These are phyloP conservation scores for Nesoenas mayeri DNA, from an alignment of 2,113 vertebrate species.

Conservation along the genomic window DNA sequence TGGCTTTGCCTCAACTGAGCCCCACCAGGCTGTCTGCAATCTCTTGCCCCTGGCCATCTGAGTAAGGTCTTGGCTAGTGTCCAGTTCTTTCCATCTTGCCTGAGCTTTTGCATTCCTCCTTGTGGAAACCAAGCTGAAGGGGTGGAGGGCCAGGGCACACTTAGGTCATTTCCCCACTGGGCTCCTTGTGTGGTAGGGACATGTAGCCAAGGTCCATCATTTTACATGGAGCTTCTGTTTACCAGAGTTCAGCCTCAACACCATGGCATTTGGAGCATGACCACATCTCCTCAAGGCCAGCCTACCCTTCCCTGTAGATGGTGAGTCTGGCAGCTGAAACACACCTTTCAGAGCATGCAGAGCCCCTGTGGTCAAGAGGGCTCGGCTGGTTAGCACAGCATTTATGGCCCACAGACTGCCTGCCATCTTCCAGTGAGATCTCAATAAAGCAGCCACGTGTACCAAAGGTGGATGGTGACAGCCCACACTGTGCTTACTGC, in stretches of 20 bases:
- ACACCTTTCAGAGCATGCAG: background rate
- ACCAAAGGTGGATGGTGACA: background rate
- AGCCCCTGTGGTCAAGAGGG: background rate
- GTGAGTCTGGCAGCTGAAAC: background rate
- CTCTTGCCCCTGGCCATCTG: background rate
- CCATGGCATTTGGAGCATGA: background rate
- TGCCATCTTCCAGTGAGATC: background rate
- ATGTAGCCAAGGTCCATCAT: background rate
- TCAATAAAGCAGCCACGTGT: background rate
- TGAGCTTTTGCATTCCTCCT: background rate
- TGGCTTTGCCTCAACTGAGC: background rate
- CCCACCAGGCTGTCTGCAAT: background rate
- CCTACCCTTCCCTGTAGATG: background rate
- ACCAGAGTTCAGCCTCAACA: background rate
- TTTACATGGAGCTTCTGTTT: background rate
- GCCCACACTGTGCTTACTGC: accelerated
- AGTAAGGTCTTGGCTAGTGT: background rate
- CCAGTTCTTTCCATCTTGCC: background rate
- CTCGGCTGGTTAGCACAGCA: background rate
- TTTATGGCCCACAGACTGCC: background rate
- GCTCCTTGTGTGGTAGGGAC: background rate
- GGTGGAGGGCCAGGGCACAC: background rate
- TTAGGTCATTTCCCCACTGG: conserved; percentile 11
- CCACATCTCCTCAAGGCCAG: background rate
- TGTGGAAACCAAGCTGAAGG: background rate